Evolutionary conservation across 2,113 vertebrate species (phyloP).

Genomic region (Siphamia tubifer): DNA sequence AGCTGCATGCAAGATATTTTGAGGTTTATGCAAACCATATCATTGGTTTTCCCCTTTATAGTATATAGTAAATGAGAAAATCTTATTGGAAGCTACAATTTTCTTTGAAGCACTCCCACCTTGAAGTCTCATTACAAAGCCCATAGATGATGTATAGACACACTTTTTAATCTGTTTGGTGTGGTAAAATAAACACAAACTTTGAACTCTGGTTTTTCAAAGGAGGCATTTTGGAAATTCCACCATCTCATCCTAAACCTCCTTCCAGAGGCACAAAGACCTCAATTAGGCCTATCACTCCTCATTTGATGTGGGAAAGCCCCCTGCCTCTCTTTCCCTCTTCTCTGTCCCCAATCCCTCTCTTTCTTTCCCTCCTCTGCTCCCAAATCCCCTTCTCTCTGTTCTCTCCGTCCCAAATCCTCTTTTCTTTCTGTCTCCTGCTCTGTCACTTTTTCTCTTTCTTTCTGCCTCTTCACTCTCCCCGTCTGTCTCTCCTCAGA

Average conservation of each 20-base stretch:
- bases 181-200: constrained; percentile 74
- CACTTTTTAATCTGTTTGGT: constrained; percentile 64
- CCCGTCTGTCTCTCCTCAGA: constrained; percentile 22
- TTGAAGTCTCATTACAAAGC: constrained; percentile 65
- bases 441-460: constrained; percentile 40
- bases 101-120: constrained; percentile 49
- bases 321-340: constrained; percentile 71
- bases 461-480: constrained; percentile 38
- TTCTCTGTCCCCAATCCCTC: constrained; percentile 51
- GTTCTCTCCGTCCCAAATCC: constrained; percentile 63
- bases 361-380: constrained; percentile 57
- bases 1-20: not conserved
- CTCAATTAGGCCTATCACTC: constrained; percentile 76
- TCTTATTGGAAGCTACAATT: constrained; percentile 44
- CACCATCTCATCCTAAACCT: constrained; percentile 79
- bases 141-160: constrained; percentile 58
- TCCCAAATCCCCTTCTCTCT: constrained; percentile 58
- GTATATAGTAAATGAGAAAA: constrained; percentile 35
- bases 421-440: constrained; percentile 38
- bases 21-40: constrained; percentile 1
- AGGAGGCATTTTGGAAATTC: constrained; percentile 81
- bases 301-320: constrained; percentile 83
- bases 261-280: constrained; percentile 79
- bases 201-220: constrained; percentile 77
- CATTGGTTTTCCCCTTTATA: constrained; percentile 18